phyloP scores from a whole-genome alignment of 2,888 invertebrate species.

The Meiosimyza platycephala region DNA sequence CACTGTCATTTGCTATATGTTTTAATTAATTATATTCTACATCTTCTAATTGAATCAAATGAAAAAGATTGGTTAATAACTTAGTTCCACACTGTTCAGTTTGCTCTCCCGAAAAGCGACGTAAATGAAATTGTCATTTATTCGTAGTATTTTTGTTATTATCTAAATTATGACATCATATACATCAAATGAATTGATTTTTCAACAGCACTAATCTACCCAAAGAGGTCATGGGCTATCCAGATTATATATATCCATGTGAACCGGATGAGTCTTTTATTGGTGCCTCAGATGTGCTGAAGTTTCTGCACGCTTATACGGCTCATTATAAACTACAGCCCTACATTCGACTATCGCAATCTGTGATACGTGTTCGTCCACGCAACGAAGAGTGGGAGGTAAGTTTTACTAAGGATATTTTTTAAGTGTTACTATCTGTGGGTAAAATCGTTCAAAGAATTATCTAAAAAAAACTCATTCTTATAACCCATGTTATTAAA shows the following conservation, averaged over 20 bases:
- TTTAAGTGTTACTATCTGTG: no score
- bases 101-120: no score
- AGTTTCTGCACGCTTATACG: slow-evolving; percentile 80
- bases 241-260: slow-evolving; percentile 83
- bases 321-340: slow-evolving; percentile 75
- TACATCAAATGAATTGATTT: background rate
- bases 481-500: no score
- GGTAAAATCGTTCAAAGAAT: no score
- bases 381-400: slow-evolving; percentile 73
- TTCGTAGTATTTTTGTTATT: no score
- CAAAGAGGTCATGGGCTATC: slow-evolving; percentile 93
- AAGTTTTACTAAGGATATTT: slow-evolving; percentile 51
- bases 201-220: slow-evolving; percentile 85
- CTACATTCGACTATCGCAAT: slow-evolving; percentile 73
- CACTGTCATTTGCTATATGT: no score
- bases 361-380: slow-evolving; percentile 72
- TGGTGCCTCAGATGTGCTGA: slow-evolving; percentile 77
- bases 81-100: no score
- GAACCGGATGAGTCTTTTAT: slow-evolving; percentile 76
- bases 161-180: no score
- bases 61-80: no score
- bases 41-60: no score
- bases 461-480: no score
- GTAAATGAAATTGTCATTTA: no score
- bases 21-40: background rate